A percentile compares a stretch with the other conserved stretches of the same genome.
Evolutionary conservation across 35 echinoderm and acorn worm species (phyloP).

Genomic region (Eucidaris tribuloides): DNA sequence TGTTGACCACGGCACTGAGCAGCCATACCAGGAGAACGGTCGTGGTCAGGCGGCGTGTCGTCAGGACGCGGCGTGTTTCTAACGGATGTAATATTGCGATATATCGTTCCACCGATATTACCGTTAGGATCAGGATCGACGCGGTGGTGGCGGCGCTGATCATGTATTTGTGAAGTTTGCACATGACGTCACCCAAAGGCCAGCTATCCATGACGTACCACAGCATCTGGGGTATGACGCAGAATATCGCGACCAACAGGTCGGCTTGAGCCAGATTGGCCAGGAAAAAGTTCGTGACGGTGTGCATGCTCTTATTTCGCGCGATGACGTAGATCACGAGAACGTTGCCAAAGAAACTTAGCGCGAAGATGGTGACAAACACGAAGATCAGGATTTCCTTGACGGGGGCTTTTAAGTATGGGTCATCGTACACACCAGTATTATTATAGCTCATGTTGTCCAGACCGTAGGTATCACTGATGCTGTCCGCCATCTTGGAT

Average conservation of each 20-base stretch:
- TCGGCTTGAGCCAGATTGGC: constrained; percentile 82
- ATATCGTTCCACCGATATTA: constrained; percentile 85
- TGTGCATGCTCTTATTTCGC: constrained; percentile 72
- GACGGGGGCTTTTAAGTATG: constrained; percentile 32
- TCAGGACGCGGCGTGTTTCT: constrained; percentile 56
- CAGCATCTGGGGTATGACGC: constrained; percentile 74
- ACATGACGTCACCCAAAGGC: constrained; percentile 62
- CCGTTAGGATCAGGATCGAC: constrained; percentile 73
- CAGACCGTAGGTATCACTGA: not conserved
- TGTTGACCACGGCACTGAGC: constrained; percentile 30
- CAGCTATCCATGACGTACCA: constrained; percentile 39
- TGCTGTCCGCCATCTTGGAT: not conserved
- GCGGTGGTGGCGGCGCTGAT: constrained; percentile 55
- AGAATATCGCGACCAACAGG: constrained; percentile 61
- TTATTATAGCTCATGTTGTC: not conserved
- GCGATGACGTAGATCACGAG: constrained; percentile 88
- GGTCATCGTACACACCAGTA: constrained; percentile 17
- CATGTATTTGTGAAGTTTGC: constrained; percentile 48
- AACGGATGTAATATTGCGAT: constrained; percentile 84
- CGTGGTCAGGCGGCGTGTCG: constrained; percentile 43
- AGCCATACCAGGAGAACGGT: constrained; percentile 71
- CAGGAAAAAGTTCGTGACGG: constrained; percentile 87
- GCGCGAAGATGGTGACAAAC: constrained; percentile 53
- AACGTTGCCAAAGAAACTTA: constrained; percentile 68
- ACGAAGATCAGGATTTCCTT: constrained; percentile 50